Conservation (phyloP, 2,888 invertebrate species). For the Steromphala cineraria region DNA sequence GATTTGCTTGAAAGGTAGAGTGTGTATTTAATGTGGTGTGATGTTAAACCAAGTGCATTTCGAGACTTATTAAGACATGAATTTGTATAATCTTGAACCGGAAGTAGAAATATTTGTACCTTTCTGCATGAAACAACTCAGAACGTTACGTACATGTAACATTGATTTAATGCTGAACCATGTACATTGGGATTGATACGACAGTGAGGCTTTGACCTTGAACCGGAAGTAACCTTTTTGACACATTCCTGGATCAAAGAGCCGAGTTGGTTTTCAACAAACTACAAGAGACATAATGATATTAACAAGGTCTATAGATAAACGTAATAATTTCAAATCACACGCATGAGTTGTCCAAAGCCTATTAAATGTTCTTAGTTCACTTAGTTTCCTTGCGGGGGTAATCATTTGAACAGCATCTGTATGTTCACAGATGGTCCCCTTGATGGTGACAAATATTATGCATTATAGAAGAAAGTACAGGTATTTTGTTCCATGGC, state of each 20-base stretch:
- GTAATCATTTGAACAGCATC: neutral
- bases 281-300: neutral
- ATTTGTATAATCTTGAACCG: no score
- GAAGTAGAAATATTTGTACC: no score
- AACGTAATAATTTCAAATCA: neutral
- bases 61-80: neutral
- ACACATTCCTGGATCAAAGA: no score
- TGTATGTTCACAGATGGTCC: neutral
- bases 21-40: no score
- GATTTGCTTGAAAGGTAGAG: no score
- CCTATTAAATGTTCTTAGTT: neutral
- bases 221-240: no score
- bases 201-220: no score
- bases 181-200: no score
- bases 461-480: neutral
- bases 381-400: neutral
- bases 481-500: neutral
- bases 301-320: neutral
- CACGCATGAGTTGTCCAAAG: neutral
- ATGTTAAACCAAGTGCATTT: neutral
- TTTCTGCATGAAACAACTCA: no score
- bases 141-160: no score
- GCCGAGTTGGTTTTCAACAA: no score
- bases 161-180: no score
- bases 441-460: neutral